Evolutionary conservation across 2,888 invertebrate species (phyloP), one percentile per base, ranked within the genome.

Genomic region (Metalampra italica): DNA sequence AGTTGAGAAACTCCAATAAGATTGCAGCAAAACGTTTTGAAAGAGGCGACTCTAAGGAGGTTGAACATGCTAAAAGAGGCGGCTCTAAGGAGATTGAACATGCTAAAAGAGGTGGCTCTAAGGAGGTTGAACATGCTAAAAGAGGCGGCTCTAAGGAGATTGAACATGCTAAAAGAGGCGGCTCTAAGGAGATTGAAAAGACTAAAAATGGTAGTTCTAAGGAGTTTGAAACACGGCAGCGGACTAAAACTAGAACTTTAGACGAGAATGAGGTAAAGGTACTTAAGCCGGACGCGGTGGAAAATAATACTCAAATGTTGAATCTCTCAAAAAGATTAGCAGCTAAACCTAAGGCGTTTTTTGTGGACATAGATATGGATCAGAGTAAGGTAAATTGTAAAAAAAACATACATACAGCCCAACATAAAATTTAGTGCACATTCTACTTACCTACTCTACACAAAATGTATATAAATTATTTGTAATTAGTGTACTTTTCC

Each of bases 261-360:
- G 69, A 78, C n/a, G 84, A 86, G 9, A 65, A 74, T 50, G 90
- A 90, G 70, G 81, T 86, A 0, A 88, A 85, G 56, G 62, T 87
- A 0, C 56, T 88, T 9, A 86, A 68, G 1, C 56, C 73, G 1
- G 75, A 75, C 2, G 63, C 50, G 0, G 68, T 83, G 0, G 81
- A 86, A 47, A 86, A 85, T 64, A 89, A 88, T 55, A 62, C 54
- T 0, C 81, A 79, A 59, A 83, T 89, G 82, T 48, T 71, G 2
- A 82, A 82, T 57, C 60, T 86, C 37, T 57, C 78, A 0, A 57
- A 62, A 4, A 76, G 70, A 39, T 55, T 89, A 1, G 62, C 49
- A 0, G 88, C 86, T 1, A 74, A 83, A 13, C 82, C 89, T 0
- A 88, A 89, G 55, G 75, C 83, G 0, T 90, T 83, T 67, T 90